These are phyloP conservation scores for Hydractinia symbiolongicarpus DNA, from an alignment of 30 jellyfish, hydroid and myxozoan genomes.

Conservation along the genomic window DNA sequence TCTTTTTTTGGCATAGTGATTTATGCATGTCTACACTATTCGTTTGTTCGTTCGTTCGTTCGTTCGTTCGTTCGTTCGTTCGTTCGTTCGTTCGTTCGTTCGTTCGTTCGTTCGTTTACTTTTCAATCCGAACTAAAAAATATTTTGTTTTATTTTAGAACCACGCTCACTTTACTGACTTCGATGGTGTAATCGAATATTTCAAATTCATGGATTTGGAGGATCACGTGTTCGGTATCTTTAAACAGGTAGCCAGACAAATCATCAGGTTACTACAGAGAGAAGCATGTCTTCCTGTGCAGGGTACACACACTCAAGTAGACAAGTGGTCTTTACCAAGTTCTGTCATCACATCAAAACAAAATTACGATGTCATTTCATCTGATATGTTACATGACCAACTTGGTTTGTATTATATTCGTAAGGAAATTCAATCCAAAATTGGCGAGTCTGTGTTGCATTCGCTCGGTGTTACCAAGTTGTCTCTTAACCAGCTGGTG, in stretches of 20 bases:
- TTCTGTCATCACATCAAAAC: background rate
- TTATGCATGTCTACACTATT: no score
- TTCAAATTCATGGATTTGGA: constrained; percentile 63
- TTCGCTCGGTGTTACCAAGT: constrained; percentile 60
- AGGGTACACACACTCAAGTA: constrained; percentile 7
- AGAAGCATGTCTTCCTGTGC: constrained; percentile 60
- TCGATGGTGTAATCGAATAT: constrained; percentile 31
- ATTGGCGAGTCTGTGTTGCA: constrained; percentile 37
- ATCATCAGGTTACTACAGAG: constrained; percentile 45
- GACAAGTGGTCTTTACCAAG: constrained; percentile 20
- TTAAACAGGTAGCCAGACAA: constrained; percentile 52
- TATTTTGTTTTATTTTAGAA: background rate
- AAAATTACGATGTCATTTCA: constrained; percentile 13
- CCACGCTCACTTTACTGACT: constrained; percentile 23
- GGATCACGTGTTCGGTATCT: constrained; percentile 54
- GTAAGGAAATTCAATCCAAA: constrained; percentile 37
- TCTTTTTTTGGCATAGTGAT: no score
- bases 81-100: no score
- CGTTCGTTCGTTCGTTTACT: no score
- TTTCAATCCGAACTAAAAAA: no score
- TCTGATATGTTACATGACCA: constrained; percentile 12
- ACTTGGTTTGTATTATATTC: constrained; percentile 51
- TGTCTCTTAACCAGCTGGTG: constrained; percentile 48
- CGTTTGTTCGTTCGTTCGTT: no score
- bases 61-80: no score